These are phyloP conservation scores for Nothocercus nigrocapillus DNA, from an alignment of 2,113 vertebrate genomes.

Conservation along the genomic window DNA sequence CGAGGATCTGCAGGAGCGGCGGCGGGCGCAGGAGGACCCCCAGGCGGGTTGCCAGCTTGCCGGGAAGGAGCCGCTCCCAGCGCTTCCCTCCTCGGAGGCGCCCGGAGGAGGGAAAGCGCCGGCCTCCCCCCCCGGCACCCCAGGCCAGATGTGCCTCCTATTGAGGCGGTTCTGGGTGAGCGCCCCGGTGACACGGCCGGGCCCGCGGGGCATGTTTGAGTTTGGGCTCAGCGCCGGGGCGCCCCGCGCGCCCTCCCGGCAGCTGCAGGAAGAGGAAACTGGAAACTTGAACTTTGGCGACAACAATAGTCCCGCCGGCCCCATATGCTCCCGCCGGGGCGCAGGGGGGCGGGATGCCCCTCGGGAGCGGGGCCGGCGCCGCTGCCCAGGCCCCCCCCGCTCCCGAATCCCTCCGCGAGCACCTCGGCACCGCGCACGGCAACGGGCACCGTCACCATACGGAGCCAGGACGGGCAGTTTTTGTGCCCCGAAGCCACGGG, in stretches of 20 bases:
- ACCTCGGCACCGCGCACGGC: no score
- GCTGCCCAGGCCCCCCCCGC: no score
- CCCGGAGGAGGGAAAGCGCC: neutral
- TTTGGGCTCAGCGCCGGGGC: slow-evolving; percentile 61
- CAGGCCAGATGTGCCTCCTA: slow-evolving; percentile 74
- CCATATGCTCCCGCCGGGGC: no score
- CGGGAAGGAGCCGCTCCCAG: neutral
- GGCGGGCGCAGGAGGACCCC: no score
- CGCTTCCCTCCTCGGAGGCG: neutral
- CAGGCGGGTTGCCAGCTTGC: no score
- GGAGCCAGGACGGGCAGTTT: no score
- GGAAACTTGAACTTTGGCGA: slow-evolving; percentile 66
- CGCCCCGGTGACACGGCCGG: slow-evolving; percentile 45
- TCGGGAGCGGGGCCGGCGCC: no score
- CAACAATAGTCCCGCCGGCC: neutral
- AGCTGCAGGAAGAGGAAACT: slow-evolving; percentile 54
- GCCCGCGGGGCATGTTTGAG: slow-evolving; percentile 67
- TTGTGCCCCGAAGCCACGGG: no score
- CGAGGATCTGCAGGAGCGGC: no score
- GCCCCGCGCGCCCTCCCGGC: slow-evolving; percentile 16
- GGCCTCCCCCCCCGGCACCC: neutral
- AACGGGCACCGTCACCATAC: no score
- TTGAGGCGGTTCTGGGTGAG: slow-evolving; percentile 76
- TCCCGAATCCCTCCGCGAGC: no score
- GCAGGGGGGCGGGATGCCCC: no score